phyloP scores from a whole-genome alignment of 2,888 invertebrate genomes.

The Parnassius orleans region DNA sequence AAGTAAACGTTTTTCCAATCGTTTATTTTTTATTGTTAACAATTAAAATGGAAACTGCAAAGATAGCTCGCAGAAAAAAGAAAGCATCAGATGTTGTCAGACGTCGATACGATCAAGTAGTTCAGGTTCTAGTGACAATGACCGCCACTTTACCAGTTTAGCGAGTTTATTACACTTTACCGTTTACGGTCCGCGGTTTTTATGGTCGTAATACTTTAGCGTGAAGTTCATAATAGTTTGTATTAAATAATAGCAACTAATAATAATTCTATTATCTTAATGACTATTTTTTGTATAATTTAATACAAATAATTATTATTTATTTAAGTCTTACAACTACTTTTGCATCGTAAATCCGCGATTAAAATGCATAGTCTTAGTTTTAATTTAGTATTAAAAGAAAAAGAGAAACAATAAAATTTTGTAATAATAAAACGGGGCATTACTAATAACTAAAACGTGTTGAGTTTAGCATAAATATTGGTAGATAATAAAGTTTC shows the following conservation, averaged over 20 bases:
- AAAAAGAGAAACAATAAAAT: too few species aligned
- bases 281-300: too few species aligned
- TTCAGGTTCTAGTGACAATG: constrained; percentile 61
- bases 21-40: background rate
- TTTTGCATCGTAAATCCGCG: too few species aligned
- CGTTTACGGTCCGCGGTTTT: constrained; percentile 41
- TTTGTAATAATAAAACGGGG: too few species aligned
- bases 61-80: constrained; percentile 27
- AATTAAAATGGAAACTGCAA: constrained; percentile 2
- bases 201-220: constrained; percentile 35
- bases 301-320: too few species aligned
- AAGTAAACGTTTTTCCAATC: too few species aligned
- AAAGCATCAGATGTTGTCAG: constrained; percentile 29
- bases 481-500: too few species aligned
- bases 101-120: constrained; percentile 32
- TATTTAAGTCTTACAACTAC: too few species aligned
- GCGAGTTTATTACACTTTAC: constrained; percentile 56
- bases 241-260: constrained; percentile 17
- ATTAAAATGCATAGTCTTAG: too few species aligned
- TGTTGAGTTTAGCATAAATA: too few species aligned
- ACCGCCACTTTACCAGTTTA: constrained; percentile 57
- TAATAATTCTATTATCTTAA: background rate
- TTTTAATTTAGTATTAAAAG: too few species aligned
- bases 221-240: constrained; percentile 15
- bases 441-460: too few species aligned